Evolutionary conservation across 1,140 invertebrate genomes (phyloP).

Genomic region (Saccostrea echinata): DNA sequence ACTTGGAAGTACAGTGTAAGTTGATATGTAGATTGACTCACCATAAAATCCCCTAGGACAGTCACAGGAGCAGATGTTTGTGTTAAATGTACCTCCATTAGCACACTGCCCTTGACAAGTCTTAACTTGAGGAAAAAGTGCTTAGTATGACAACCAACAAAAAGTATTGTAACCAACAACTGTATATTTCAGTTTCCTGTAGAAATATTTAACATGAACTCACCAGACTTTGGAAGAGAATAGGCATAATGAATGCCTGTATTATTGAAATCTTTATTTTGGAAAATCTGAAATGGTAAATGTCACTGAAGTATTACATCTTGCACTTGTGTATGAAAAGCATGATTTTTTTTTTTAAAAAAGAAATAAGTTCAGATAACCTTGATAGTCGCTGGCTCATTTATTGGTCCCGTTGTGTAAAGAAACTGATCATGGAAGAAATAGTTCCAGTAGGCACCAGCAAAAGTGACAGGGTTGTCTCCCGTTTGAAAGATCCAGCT

Average conservation of each 20-base stretch:
- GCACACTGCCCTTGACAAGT: slow-evolving; percentile 41
- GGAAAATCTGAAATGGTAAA: slow-evolving; percentile 8
- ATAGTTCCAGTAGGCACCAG: slow-evolving; percentile 34
- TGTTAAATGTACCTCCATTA: slow-evolving; percentile 51
- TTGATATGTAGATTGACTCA: neutral
- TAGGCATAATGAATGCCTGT: slow-evolving; percentile 1
- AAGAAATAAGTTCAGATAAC: neutral
- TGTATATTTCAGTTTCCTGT: neutral
- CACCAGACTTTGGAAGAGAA: slow-evolving; percentile 32
- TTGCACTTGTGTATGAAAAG: neutral
- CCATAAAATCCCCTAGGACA: slow-evolving; percentile 43
- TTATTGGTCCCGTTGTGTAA: slow-evolving; percentile 15
- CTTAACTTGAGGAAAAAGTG: slow-evolving; percentile 35
- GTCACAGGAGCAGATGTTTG: slow-evolving; percentile 41
- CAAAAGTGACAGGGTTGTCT: slow-evolving; percentile 7
- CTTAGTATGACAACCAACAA: too few relatives aligned
- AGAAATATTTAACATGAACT: neutral
- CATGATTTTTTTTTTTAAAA: neutral
- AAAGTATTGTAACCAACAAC: too few relatives aligned
- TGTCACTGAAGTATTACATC: neutral
- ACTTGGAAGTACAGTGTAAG: too few relatives aligned
- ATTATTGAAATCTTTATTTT: neutral
- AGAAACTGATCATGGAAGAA: neutral
- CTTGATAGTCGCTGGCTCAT: slow-evolving; percentile 34
- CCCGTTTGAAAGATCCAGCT: neutral